phyloP scores from a whole-genome alignment of 2,888 invertebrate species.

The Campoletis raptor region DNA sequence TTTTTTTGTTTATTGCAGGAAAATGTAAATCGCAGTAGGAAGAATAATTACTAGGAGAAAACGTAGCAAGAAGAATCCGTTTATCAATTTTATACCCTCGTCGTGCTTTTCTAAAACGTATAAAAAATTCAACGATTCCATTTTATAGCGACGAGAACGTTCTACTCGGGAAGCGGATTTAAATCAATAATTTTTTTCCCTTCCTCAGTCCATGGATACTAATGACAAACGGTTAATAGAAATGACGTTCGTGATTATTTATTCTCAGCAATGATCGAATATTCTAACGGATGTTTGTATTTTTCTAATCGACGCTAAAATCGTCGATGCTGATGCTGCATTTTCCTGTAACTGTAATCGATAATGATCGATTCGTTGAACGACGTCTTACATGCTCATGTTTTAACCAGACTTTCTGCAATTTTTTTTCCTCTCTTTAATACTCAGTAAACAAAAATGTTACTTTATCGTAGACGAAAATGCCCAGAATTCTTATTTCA shows the following conservation, averaged over 20 bases:
- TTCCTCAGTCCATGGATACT: constrained; percentile 1
- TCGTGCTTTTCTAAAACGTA: not conserved
- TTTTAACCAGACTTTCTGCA: not conserved
- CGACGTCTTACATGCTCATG: constrained; percentile 11
- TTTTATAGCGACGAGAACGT: constrained; percentile 13
- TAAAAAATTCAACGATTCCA: constrained; percentile 48
- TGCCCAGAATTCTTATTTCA: no score
- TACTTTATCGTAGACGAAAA: no score
- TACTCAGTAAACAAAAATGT: not conserved
- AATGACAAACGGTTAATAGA: constrained; percentile 50
- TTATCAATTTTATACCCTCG: constrained; percentile 30
- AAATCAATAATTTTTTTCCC: constrained; percentile 55
- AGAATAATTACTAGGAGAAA: constrained; percentile 2
- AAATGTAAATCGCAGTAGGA: not conserved
- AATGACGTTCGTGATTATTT: constrained; percentile 50
- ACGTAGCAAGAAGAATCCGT: not conserved
- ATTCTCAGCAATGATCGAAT: constrained; percentile 57
- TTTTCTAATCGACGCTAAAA: constrained; percentile 15
- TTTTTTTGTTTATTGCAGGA: not conserved
- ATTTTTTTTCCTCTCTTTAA: not conserved
- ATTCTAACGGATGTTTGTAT: constrained; percentile 61
- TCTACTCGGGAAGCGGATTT: constrained; percentile 22
- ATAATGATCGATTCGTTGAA: constrained; percentile 61
- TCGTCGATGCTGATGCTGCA: constrained; percentile 17
- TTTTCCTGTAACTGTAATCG: constrained; percentile 62